Evolutionary conservation across 1,140 invertebrate genomes (phyloP).

Genomic region (Saccostrea cuccullata): DNA sequence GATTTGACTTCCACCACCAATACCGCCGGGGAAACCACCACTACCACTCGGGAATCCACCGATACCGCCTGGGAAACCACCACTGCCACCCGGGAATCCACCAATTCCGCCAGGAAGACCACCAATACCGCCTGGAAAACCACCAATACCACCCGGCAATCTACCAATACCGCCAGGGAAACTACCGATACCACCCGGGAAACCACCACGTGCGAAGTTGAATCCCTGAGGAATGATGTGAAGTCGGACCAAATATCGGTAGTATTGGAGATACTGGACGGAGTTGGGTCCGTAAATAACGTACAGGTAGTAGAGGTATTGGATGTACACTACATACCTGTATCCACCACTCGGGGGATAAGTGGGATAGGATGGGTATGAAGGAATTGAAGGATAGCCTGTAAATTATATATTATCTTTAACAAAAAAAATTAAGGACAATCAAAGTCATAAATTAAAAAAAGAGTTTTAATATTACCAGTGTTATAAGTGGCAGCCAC

Average conservation of each 20-base stretch:
- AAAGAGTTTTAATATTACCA: not conserved
- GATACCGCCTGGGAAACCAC: constrained; percentile 20
- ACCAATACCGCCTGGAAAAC: not conserved
- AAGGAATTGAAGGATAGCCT: not conserved
- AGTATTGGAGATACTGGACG: not conserved
- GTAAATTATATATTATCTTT: no score
- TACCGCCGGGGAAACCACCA: not conserved
- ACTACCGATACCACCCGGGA: not conserved
- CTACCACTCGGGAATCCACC: not conserved
- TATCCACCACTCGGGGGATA: not conserved
- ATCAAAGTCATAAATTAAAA: not conserved
- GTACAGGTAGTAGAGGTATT: constrained; percentile 24
- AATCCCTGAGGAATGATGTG: constrained; percentile 22
- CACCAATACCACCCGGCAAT: not conserved
- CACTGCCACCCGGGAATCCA: not conserved
- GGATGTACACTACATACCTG: not conserved
- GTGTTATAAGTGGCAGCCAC: not conserved
- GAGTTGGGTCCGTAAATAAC: not conserved
- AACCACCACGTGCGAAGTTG: not conserved
- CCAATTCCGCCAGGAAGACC: not conserved
- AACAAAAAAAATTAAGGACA: no score
- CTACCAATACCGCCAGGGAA: not conserved
- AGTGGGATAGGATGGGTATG: not conserved
- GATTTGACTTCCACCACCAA: not conserved
- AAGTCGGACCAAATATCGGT: not conserved